Conservation (phyloP, 2,113 vertebrate species). For the Uropsilus gracilis region DNA sequence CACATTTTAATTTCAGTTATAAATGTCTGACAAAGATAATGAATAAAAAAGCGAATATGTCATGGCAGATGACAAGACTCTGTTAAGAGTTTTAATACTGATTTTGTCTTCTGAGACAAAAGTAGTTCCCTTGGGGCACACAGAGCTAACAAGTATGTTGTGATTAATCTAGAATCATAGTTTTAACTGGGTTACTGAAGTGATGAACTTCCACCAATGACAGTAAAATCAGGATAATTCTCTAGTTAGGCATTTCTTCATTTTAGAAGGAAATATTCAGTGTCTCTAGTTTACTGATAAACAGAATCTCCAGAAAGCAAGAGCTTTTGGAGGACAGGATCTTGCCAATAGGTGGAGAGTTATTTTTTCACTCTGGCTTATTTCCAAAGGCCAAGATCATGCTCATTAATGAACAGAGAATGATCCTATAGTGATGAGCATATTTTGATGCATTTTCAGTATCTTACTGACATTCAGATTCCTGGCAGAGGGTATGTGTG, state of each 20-base stretch:
- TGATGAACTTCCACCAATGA: neutral
- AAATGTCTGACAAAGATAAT: neutral
- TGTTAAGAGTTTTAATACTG: neutral
- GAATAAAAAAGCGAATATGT: neutral
- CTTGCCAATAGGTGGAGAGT: slow-evolving; percentile 34
- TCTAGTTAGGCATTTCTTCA: slow-evolving; percentile 45
- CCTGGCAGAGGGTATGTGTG: neutral
- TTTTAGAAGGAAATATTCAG: slow-evolving; percentile 4
- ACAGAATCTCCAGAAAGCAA: slow-evolving; percentile 46
- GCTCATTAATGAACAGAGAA: slow-evolving; percentile 74
- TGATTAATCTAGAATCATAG: neutral
- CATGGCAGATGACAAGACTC: neutral
- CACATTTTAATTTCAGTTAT: neutral
- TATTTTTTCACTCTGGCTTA: neutral
- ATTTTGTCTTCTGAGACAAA: neutral
- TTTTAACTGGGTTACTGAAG: neutral
- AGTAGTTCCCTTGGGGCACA: neutral
- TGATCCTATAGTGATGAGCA: neutral
- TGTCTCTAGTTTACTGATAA: neutral
- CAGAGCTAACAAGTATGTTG: neutral
- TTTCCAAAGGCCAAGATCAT: slow-evolving; percentile 58
- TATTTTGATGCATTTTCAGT: slow-evolving; percentile 70
- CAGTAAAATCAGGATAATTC: neutral
- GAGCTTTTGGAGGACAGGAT: slow-evolving; percentile 22
- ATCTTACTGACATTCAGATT: slow-evolving; percentile 60